Conservation (phyloP, 2,888 invertebrate species). For the Corbicula japonica region DNA sequence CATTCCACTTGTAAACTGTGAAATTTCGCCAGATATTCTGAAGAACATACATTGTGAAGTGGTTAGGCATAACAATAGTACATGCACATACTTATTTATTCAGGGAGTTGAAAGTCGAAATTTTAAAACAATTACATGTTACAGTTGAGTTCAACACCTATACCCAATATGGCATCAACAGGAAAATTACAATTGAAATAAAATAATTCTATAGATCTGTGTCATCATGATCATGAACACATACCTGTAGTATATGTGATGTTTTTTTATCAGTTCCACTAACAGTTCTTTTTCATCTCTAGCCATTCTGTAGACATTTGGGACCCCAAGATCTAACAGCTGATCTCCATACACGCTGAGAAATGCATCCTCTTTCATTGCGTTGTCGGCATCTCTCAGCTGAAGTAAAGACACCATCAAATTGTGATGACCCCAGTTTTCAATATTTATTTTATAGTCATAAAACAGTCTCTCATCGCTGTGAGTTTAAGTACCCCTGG, state of each 20-base stretch:
- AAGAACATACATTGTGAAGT: too few relatives aligned
- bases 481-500: too few relatives aligned
- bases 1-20: constrained; percentile 31
- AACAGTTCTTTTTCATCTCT: constrained; percentile 23
- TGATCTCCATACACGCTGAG: constrained; percentile 30
- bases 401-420: constrained; percentile 18
- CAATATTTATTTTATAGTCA: constrained; percentile 9
- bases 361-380: constrained; percentile 34
- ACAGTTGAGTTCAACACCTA: too few relatives aligned
- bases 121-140: too few relatives aligned
- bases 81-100: too few relatives aligned
- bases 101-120: too few relatives aligned
- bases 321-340: constrained; percentile 32
- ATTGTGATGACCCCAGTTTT: not conserved
- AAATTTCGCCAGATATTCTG: constrained; percentile 38
- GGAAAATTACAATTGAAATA: too few relatives aligned
- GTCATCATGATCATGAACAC: not conserved
- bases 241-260: constrained; percentile 51
- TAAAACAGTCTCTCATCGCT: too few relatives aligned
- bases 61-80: too few relatives aligned
- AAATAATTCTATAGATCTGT: not conserved
- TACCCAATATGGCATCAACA: too few relatives aligned
- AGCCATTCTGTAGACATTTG: constrained; percentile 39
- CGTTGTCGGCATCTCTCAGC: constrained; percentile 42
- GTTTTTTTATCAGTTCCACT: constrained; percentile 34